Percentiles rank a stretch among this genome's conserved stretches.
phyloP scores from a whole-genome alignment of 2,113 vertebrate genomes.

The Mionectes macconnelli region DNA sequence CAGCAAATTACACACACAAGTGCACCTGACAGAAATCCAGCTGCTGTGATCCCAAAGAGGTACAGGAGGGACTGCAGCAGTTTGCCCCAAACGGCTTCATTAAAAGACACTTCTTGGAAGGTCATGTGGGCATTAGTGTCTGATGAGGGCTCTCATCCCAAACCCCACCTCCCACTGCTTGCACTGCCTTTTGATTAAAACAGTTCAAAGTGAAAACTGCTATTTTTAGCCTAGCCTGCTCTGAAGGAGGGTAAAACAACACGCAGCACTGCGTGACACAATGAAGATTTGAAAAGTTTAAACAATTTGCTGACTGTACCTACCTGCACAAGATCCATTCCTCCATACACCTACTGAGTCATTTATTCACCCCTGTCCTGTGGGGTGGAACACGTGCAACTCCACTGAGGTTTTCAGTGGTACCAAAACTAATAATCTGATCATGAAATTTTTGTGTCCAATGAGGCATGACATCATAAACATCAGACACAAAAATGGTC shows the following conservation, averaged over 20 bases:
- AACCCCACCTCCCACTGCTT: neutral
- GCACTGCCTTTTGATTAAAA: neutral
- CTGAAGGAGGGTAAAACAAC: neutral
- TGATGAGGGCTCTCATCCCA: neutral
- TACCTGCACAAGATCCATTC: neutral
- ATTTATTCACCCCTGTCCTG: neutral
- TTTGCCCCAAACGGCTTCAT: neutral
- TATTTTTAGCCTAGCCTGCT: neutral
- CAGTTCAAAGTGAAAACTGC: neutral
- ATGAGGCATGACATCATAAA: accelerated
- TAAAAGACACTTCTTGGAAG: neutral
- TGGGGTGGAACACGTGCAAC: neutral
- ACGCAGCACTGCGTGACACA: accelerated
- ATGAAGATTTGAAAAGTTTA: neutral
- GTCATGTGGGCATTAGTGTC: neutral
- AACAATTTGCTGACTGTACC: neutral
- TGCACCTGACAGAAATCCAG: accelerated
- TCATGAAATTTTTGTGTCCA: neutral
- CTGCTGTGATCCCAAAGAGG: neutral
- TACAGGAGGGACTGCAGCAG: neutral
- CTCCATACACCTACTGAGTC: neutral
- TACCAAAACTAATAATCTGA: neutral
- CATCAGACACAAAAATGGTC: neutral
- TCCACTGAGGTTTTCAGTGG: neutral
- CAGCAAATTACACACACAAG: neutral